Evolutionary conservation across 2,113 vertebrate species (phyloP), one percentile per base, ranked within the genome.

Genomic region (Brachionichthys hirsutus): DNA sequence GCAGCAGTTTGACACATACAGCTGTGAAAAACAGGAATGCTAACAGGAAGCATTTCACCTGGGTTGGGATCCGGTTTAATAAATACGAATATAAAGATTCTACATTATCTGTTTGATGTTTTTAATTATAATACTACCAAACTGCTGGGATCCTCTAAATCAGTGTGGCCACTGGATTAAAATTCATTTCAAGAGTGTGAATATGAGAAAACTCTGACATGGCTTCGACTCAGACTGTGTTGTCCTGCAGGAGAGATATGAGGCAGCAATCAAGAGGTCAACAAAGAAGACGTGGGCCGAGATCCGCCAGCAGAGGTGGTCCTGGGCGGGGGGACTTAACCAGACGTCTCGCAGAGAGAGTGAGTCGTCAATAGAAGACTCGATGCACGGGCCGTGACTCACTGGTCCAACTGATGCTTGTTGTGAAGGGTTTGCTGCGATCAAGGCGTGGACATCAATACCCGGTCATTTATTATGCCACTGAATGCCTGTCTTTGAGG

Each of bases 211-310:
- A 38, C 9, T 6, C 42, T 24, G 47, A 57, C 52, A 55, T 15
- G 8, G 8, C 6, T 51, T 12, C 34, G 17, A 24, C 6, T 51
- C 9, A 34, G 17, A 24, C 35, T 0, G 0, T 40, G 16, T 22
- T 24, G 1, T 11, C 10, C 38, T 36, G 3, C 84, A 98, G 97
- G 94, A 97, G 71, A 91, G 94, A 73, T 98, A 98, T 0, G 96
- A 98, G 79, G 91, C 96, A 0, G 97, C 94, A 6, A 95, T 98
- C 72, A 96, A 94, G 87, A 88, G 95, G 66, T 95, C 94, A 0
- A 92, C 92, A 19, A 98, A 96, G 92, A 98, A 98, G 89, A 97
- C 96, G 0, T 98, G 97, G 97, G 94, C 97, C 0, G 96, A 98
- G 87, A 98, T 98, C 89, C 94, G 96, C 67, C 95, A 98, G 85